Percentiles rank a stretch among this genome's conserved stretches.
Evolutionary conservation across 2,888 invertebrate species (phyloP).

Genomic region (Metellina segmentata): DNA sequence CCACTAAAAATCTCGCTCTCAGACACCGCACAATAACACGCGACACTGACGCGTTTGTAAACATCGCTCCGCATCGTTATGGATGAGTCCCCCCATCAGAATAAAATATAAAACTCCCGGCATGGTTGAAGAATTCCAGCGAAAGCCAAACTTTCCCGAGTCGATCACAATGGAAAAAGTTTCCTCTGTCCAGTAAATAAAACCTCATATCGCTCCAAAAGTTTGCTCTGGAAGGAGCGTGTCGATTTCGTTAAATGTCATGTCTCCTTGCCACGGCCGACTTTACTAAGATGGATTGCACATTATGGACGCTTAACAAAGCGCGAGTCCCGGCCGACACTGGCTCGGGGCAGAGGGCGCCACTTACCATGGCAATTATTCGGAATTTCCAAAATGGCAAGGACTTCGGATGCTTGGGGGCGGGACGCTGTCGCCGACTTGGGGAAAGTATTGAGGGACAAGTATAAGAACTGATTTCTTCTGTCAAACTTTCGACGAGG

Average conservation of each 20-base stretch:
- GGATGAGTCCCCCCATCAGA: no score
- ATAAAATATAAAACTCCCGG: no score
- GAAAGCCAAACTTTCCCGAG: no score
- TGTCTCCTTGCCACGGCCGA: background rate
- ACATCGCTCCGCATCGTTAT: no score
- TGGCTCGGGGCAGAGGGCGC: background rate
- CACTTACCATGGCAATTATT: background rate
- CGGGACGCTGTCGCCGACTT: no score
- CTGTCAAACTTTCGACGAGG: no score
- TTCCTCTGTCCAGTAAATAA: background rate
- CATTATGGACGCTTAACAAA: background rate
- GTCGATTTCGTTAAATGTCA: background rate
- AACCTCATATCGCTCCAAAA: background rate
- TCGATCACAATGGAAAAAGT: background rate
- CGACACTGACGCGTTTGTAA: no score
- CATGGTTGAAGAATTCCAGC: no score
- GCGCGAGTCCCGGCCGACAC: background rate
- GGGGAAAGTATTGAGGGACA: background rate
- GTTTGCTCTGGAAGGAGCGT: background rate
- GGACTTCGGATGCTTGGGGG: background rate
- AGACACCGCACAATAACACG: no score
- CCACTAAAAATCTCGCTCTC: no score
- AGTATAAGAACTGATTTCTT: background rate
- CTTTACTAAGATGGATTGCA: background rate
- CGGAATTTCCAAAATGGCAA: background rate